Conservation (phyloP, 2,797 vertebrate genomes). For the Neostethus bicornis region DNA sequence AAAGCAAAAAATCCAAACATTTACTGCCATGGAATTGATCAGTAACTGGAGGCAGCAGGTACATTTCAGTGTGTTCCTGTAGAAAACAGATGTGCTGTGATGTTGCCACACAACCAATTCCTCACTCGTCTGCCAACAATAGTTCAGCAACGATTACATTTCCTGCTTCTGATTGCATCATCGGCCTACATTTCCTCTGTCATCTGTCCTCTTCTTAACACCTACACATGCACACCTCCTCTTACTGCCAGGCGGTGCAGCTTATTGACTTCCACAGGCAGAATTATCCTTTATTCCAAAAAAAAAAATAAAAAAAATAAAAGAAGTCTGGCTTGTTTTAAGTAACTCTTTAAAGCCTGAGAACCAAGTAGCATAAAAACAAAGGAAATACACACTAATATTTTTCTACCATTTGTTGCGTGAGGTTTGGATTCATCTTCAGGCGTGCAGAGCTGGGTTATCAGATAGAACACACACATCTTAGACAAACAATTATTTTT, state of each 20-base stretch:
- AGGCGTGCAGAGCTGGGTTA: not conserved
- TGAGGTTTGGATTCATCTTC: conserved; percentile 1
- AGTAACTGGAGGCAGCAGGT: not conserved
- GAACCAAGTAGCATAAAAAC: conserved; percentile 3
- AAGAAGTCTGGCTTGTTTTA: conserved; percentile 30
- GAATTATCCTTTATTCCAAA: conserved; percentile 40
- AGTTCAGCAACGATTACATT: conserved; percentile 36
- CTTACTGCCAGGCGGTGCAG: conserved; percentile 15
- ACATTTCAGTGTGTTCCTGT: conserved; percentile 11
- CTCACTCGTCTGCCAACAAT: conserved; percentile 5
- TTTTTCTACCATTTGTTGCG: conserved; percentile 12
- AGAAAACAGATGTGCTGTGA: conserved; percentile 18
- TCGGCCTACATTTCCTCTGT: conserved; percentile 47
- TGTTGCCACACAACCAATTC: not conserved
- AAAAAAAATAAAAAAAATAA: too few relatives aligned
- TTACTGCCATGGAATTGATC: conserved; percentile 11
- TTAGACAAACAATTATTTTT: too few relatives aligned
- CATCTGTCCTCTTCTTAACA: conserved; percentile 48
- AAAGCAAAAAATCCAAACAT: conserved; percentile 1
- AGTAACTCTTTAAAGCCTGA: conserved; percentile 30
- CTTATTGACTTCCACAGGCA: conserved; percentile 46
- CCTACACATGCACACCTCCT: conserved; percentile 43
- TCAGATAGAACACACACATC: conserved; percentile 3
- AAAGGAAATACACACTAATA: conserved; percentile 9
- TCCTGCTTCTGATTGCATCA: conserved; percentile 58